These are phyloP conservation scores for Globia sparganii DNA, from an alignment of 2,888 invertebrate genomes.

Conservation along the genomic window DNA sequence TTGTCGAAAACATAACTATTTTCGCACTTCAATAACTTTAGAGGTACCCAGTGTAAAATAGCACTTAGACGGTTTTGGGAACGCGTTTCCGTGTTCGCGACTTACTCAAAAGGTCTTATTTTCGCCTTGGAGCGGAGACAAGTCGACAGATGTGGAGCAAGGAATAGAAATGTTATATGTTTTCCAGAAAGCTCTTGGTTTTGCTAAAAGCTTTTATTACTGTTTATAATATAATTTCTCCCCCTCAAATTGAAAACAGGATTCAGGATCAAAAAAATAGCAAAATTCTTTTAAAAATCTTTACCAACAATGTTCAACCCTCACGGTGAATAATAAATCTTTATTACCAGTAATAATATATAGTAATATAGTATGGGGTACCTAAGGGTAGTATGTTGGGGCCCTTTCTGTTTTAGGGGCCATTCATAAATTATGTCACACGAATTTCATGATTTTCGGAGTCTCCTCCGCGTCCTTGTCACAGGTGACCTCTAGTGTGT, in stretches of 20 bases:
- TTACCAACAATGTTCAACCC: background rate
- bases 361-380: no score
- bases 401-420: background rate
- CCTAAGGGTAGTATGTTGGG: background rate
- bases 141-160: background rate
- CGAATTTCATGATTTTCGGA: background rate
- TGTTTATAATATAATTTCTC: background rate
- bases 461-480: background rate
- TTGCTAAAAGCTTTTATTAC: background rate
- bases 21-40: conserved; percentile 9
- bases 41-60: background rate
- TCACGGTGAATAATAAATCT: no score
- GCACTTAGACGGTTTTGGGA: background rate
- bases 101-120: background rate
- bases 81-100: background rate
- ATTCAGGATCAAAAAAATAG: background rate
- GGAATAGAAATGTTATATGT: background rate
- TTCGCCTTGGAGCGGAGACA: background rate
- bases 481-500: background rate
- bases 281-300: background rate
- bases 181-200: background rate
- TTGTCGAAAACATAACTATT: conserved; percentile 12
- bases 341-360: no score
- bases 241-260: background rate
- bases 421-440: background rate